phyloP scores from a whole-genome alignment of 2,888 invertebrate genomes.

The Epistrophe grossulariae region DNA sequence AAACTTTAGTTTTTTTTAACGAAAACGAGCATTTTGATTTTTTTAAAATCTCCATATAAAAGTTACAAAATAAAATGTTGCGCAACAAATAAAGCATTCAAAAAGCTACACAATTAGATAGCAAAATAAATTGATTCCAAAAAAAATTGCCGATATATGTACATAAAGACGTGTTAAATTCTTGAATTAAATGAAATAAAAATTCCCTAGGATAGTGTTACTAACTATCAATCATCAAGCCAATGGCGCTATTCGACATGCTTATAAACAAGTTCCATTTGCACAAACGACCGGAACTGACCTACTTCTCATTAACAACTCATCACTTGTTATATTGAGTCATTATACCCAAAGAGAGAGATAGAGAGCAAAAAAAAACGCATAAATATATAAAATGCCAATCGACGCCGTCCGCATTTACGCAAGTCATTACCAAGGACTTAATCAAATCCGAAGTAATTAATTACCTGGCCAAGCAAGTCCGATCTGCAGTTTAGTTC shows the following conservation, averaged over 20 bases:
- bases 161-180: not conserved
- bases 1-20: no score
- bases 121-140: not conserved
- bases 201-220: not conserved
- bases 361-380: not conserved
- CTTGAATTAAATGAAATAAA: not conserved
- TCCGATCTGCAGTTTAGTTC: slow-evolving; percentile 19
- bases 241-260: slow-evolving; percentile 44
- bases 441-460: slow-evolving; percentile 75
- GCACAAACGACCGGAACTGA: slow-evolving; percentile 66
- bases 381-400: slow-evolving; percentile 40
- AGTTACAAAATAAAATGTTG: no score
- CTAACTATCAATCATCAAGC: slow-evolving; percentile 22
- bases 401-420: slow-evolving; percentile 68
- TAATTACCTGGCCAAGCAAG: slow-evolving; percentile 67
- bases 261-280: slow-evolving; percentile 44
- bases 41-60: no score
- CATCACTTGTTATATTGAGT: slow-evolving; percentile 49
- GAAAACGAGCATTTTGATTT: no score
- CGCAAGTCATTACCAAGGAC: slow-evolving; percentile 74
- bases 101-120: no score
- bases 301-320: slow-evolving; percentile 71
- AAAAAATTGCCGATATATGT: not conserved
- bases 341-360: not conserved
- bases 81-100: no score